These are phyloP conservation scores for Erebia epiphron DNA, from an alignment of 2,888 invertebrate species.

Conservation along the genomic window DNA sequence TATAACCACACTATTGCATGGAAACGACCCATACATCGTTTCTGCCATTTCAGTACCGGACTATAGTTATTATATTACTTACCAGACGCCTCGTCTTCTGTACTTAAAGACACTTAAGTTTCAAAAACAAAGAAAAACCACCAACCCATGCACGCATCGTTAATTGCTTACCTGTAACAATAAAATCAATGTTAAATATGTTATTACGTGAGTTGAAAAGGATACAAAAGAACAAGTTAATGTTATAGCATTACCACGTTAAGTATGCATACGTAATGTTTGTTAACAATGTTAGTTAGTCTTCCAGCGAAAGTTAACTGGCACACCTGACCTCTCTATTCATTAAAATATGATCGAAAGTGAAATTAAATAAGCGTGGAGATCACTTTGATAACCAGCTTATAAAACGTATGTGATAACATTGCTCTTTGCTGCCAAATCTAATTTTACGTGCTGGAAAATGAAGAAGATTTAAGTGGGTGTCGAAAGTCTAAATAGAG, in stretches of 20 bases:
- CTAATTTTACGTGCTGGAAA: conserved; percentile 39
- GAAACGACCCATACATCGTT: neutral
- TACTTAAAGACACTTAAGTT: neutral
- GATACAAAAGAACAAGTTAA: conserved; percentile 22
- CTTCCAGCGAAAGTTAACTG: conserved; percentile 67
- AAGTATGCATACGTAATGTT: conserved; percentile 46
- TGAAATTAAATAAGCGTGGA: conserved; percentile 71
- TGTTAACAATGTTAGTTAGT: conserved; percentile 60
- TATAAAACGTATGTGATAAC: conserved; percentile 57
- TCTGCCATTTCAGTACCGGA: neutral
- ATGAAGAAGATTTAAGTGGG: neutral
- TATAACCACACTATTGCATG: neutral
- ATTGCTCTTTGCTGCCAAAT: conserved; percentile 42
- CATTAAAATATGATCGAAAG: conserved; percentile 77
- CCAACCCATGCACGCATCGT: conserved; percentile 2
- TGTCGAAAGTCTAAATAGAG: neutral
- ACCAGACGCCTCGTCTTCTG: neutral
- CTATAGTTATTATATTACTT: neutral
- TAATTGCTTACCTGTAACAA: conserved; percentile 33
- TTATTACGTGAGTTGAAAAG: conserved; percentile 19
- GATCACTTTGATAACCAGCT: conserved; percentile 63
- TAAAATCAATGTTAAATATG: conserved; percentile 18
- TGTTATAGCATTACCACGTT: conserved; percentile 15
- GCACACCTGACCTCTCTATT: conserved; percentile 69
- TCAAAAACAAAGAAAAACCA: conserved; percentile 11